Conservation (phyloP, 2,888 invertebrate species). For the Drosophila pseudotakahashii region DNA sequence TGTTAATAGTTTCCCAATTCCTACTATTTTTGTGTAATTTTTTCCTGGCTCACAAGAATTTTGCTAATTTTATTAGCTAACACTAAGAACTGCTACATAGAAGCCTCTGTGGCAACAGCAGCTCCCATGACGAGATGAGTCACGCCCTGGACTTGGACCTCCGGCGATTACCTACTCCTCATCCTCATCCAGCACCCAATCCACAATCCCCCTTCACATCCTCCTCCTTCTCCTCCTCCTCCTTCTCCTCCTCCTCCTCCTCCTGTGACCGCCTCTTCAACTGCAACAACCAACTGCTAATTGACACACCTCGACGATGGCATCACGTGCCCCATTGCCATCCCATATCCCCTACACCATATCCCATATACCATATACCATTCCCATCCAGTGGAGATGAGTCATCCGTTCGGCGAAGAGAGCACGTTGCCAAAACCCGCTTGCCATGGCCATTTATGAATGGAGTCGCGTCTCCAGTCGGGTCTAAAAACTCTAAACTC, state of each 20-base stretch:
- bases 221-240: not conserved
- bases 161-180: conserved; percentile 22
- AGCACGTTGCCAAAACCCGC: conserved; percentile 40
- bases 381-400: conserved; percentile 42
- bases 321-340: conserved; percentile 63
- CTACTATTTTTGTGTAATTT: too few species aligned
- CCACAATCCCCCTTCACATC: not conserved
- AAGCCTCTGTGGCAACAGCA: not conserved
- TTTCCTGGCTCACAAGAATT: not conserved
- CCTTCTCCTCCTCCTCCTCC: not conserved
- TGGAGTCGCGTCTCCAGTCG: conserved; percentile 63
- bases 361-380: too few species aligned
- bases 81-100: not conserved
- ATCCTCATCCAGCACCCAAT: conserved; percentile 16
- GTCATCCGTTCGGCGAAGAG: conserved; percentile 45
- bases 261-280: conserved; percentile 19
- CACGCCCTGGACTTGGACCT: conserved; percentile 15
- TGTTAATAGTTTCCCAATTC: too few species aligned
- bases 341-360: not conserved
- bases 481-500: conserved; percentile 46
- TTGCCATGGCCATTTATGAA: conserved; percentile 67
- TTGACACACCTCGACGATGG: conserved; percentile 72
- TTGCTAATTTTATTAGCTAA: not conserved
- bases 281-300: conserved; percentile 67
- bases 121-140: conserved; percentile 21